These are phyloP conservation scores for Agonopterix heracliana DNA, from an alignment of 2,888 invertebrate genomes.

Conservation along the genomic window DNA sequence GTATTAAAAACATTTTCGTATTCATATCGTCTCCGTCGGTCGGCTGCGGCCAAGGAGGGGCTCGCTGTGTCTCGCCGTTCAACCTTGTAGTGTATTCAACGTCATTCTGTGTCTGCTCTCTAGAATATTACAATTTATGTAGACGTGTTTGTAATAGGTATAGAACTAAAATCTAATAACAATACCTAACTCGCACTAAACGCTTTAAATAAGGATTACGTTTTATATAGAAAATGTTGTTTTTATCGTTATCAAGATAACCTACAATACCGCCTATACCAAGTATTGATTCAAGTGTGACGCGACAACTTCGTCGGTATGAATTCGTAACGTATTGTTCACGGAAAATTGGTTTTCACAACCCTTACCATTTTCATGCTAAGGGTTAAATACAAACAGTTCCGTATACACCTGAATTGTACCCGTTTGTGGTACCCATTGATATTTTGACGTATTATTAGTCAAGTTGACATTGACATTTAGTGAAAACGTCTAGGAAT, in stretches of 20 bases:
- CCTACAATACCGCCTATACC: not conserved
- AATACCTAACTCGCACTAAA: not conserved
- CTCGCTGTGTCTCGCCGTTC: slow-evolving; percentile 34
- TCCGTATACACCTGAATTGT: too few relatives aligned
- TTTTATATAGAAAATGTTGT: not conserved
- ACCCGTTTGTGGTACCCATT: too few relatives aligned
- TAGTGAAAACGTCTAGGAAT: too few relatives aligned
- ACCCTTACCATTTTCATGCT: too few relatives aligned
- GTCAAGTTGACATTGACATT: too few relatives aligned
- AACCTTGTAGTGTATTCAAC: slow-evolving; percentile 29
- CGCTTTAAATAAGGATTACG: not conserved
- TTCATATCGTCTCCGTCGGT: slow-evolving; percentile 29
- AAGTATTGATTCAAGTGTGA: slow-evolving; percentile 7
- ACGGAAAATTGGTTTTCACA: too few relatives aligned
- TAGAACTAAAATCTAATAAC: too few relatives aligned
- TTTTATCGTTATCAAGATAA: not conserved
- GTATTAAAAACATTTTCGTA: slow-evolving; percentile 38
- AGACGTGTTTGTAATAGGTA: not conserved
- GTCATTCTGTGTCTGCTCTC: slow-evolving; percentile 32
- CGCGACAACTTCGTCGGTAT: too few relatives aligned
- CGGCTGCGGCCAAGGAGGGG: slow-evolving; percentile 37
- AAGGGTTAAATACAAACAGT: too few relatives aligned
- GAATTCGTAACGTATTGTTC: too few relatives aligned
- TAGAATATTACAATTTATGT: slow-evolving; percentile 15
- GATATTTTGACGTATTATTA: too few relatives aligned